Conservation (phyloP, 2,113 vertebrate species). For the Silurus asotus region DNA sequence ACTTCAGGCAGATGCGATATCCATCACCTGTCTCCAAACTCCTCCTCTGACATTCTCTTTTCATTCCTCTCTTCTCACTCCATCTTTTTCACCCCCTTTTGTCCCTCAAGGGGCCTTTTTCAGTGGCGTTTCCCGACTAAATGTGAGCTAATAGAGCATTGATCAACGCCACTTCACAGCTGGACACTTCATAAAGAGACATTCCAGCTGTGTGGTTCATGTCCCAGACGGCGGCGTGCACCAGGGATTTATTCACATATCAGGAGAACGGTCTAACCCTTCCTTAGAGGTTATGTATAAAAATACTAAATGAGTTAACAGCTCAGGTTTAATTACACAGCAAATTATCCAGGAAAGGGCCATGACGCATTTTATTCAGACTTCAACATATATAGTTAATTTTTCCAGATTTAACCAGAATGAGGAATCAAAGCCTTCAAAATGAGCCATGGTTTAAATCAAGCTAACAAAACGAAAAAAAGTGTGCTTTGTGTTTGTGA, state of each 20-base stretch:
- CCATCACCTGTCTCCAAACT: constrained; percentile 63
- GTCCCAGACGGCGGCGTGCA: constrained; percentile 24
- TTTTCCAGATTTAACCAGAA: neutral
- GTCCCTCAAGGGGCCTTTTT: constrained; percentile 55
- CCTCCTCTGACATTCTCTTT: constrained; percentile 52
- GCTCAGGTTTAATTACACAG: neutral
- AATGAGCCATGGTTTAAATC: neutral
- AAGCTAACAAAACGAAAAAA: neutral
- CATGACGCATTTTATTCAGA: neutral
- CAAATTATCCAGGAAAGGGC: neutral
- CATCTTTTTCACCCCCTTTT: constrained; percentile 49
- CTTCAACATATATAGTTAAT: neutral
- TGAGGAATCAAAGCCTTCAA: neutral
- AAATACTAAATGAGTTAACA: neutral
- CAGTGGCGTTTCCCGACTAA: constrained; percentile 61
- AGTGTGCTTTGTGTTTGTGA: neutral
- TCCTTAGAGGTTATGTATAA: neutral
- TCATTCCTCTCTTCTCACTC: constrained; percentile 28
- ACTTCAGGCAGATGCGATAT: constrained; percentile 74
- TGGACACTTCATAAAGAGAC: constrained; percentile 66
- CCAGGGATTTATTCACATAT: neutral
- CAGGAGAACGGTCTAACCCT: neutral
- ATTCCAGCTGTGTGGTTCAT: constrained; percentile 53
- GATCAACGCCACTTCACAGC: constrained; percentile 64
- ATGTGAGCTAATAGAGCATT: constrained; percentile 68